Base-by-base conservation (phyloP, 1,140 invertebrate species). In the Micrasema longulum region DNA sequence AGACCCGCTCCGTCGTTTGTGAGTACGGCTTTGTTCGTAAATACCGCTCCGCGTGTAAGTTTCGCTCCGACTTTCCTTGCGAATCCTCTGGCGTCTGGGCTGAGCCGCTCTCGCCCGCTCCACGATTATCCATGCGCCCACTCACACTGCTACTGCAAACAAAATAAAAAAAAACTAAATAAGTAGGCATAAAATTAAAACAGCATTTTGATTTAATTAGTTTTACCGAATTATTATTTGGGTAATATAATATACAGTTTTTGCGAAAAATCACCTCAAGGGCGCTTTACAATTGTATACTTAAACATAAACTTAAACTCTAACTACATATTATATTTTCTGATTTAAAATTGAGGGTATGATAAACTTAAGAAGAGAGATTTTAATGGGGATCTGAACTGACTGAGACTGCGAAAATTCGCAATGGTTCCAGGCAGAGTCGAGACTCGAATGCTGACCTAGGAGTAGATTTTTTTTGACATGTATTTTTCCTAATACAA, bases 71-170 rank as follows among this genome's bases (percentile, higher is more conserved):
- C n/a, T n/a, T n/a, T n/a, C n/a, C n/a, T n/a, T 43, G 60, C 20
- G 23, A 36, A 23, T 18, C 26, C 10, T 10, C 18, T 11, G 38
- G 65, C 57, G 22, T 18, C 26, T 53, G 71, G 31, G 52, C 53
- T 43, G 31, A 38, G 57, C 65, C 65, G 23, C 55, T 70, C 11
- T 63, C 57, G 10, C 48, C 71, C n/a, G 48, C 64, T 57, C 55
- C 26, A 47, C 35, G 65, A 45, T 67, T 53, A 57, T 73, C 71
- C 71, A 73, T 73, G 65, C 71, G 71, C 68, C 57, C 48, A 43
- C 45, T 11, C 23, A 38, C 55, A 38, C 36, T 50, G 53, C 14
- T 41, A 70, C 57, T 53, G 20, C 14, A 62, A 69, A 45, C 9
- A 16, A 45, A 41, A 45, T 2, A 45, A 45, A 14, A n/a, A n/a